These are phyloP conservation scores for Coleophora deauratella DNA, from an alignment of 2,888 invertebrate species.

Conservation along the genomic window DNA sequence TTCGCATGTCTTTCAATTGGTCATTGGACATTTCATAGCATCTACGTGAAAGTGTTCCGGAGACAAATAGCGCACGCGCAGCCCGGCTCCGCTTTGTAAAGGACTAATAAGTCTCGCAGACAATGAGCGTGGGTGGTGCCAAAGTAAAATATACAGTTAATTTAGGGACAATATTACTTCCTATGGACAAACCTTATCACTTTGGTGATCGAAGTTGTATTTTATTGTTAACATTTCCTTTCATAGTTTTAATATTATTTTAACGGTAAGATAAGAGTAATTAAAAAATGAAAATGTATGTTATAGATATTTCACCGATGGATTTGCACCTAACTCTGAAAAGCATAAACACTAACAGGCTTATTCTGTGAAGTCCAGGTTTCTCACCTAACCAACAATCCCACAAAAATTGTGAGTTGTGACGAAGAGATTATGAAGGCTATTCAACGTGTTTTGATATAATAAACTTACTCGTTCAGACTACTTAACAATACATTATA, in stretches of 20 bases:
- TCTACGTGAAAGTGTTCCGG: constrained; percentile 42
- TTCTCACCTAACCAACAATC: constrained; percentile 23
- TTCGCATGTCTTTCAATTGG: constrained; percentile 33
- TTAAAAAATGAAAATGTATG: too few relatives aligned
- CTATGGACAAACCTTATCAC: constrained; percentile 8
- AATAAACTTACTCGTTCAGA: too few relatives aligned
- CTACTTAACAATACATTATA: too few relatives aligned
- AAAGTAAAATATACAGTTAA: constrained; percentile 48
- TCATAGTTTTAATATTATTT: not conserved
- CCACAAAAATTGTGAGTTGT: constrained; percentile 23
- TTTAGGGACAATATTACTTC: constrained; percentile 13
- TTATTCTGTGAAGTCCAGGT: too few relatives aligned
- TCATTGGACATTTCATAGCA: constrained; percentile 34
- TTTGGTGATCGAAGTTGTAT: constrained; percentile 7
- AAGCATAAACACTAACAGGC: too few relatives aligned
- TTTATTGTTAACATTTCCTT: constrained; percentile 14
- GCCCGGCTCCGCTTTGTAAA: constrained; percentile 14
- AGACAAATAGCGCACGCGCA: constrained; percentile 35
- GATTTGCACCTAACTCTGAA: too few relatives aligned
- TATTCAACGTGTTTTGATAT: too few relatives aligned
- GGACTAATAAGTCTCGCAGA: constrained; percentile 39
- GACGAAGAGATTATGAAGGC: constrained; percentile 13
- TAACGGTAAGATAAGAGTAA: too few relatives aligned
- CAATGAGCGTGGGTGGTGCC: constrained; percentile 49
- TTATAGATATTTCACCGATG: too few relatives aligned